Evolutionary conservation across 1,140 invertebrate species (phyloP).

Genomic region (Leptoteleia sp.): DNA sequence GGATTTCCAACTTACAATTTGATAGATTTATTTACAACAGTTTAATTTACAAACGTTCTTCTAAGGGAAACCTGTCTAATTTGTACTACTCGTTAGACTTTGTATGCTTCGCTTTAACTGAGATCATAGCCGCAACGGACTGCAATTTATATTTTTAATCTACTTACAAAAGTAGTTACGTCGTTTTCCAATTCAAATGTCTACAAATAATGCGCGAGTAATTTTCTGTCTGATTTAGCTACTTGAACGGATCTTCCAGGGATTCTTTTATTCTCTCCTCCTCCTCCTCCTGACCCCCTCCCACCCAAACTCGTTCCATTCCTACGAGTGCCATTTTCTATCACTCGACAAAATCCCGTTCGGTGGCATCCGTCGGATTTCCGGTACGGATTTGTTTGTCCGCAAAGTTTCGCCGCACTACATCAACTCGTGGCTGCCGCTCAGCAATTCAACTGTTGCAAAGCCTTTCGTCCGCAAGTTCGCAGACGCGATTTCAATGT

Average conservation of each 20-base stretch:
- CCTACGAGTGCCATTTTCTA: slow-evolving; percentile 71
- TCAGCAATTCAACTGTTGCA: slow-evolving; percentile 76
- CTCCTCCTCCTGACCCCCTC: too few relatives aligned
- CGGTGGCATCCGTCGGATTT: slow-evolving; percentile 74
- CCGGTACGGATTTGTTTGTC: slow-evolving; percentile 79
- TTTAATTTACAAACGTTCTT: slow-evolving; percentile 32
- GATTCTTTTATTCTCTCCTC: slow-evolving; percentile 64
- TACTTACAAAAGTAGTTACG: slow-evolving; percentile 49
- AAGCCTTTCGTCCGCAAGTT: slow-evolving; percentile 76
- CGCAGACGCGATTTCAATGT: slow-evolving; percentile 72
- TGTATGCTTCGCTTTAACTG: slow-evolving; percentile 5
- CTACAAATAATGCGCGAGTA: slow-evolving; percentile 60
- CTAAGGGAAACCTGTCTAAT: slow-evolving; percentile 15
- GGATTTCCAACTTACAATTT: too few relatives aligned
- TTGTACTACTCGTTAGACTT: slow-evolving; percentile 16
- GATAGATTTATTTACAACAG: too few relatives aligned
- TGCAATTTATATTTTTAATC: slow-evolving; percentile 54
- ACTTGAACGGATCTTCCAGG: slow-evolving; percentile 58
- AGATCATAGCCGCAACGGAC: slow-evolving; percentile 27
- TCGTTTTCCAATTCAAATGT: slow-evolving; percentile 55
- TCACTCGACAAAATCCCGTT: slow-evolving; percentile 68
- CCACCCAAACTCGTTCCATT: slow-evolving; percentile 67
- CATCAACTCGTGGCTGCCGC: slow-evolving; percentile 73
- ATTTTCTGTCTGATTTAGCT: slow-evolving; percentile 66
- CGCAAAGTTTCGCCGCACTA: slow-evolving; percentile 78